Evolutionary conservation across 2,888 invertebrate species (phyloP).

Genomic region (Polydrusus cervinus): DNA sequence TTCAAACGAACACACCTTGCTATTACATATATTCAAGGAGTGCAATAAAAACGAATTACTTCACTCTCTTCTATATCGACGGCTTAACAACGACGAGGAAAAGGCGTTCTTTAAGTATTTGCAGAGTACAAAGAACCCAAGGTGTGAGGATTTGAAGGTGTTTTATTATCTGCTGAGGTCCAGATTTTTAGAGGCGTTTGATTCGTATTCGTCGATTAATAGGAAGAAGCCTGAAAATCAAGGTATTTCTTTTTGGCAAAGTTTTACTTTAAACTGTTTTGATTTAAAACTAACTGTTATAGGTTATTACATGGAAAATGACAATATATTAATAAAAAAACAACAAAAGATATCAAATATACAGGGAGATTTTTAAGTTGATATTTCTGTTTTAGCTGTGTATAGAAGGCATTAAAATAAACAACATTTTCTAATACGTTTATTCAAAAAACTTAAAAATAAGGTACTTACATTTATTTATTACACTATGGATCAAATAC

Average conservation of each 20-base stretch:
- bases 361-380: too few relatives aligned
- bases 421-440: too few relatives aligned
- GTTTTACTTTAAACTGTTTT: too few relatives aligned
- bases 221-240: constrained; percentile 58
- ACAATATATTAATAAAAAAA: too few relatives aligned
- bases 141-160: constrained; percentile 79
- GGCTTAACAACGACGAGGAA: constrained; percentile 79
- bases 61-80: constrained; percentile 77
- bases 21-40: constrained; percentile 78
- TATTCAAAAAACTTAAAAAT: too few relatives aligned
- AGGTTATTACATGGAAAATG: too few relatives aligned
- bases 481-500: too few relatives aligned
- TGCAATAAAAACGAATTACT: constrained; percentile 75
- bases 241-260: constrained; percentile 57
- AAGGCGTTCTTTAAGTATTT: constrained; percentile 79
- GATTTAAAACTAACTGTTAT: too few relatives aligned
- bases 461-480: too few relatives aligned
- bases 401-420: too few relatives aligned
- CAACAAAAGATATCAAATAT: too few relatives aligned
- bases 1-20: constrained; percentile 71
- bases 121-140: constrained; percentile 72
- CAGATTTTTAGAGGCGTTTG: constrained; percentile 76
- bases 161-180: constrained; percentile 80
- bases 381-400: too few relatives aligned
- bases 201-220: constrained; percentile 69